Percentiles rank a stretch among this genome's conserved stretches.
Conservation (phyloP, 2,888 invertebrate genomes). For the Phytoseiulus persimilis region DNA sequence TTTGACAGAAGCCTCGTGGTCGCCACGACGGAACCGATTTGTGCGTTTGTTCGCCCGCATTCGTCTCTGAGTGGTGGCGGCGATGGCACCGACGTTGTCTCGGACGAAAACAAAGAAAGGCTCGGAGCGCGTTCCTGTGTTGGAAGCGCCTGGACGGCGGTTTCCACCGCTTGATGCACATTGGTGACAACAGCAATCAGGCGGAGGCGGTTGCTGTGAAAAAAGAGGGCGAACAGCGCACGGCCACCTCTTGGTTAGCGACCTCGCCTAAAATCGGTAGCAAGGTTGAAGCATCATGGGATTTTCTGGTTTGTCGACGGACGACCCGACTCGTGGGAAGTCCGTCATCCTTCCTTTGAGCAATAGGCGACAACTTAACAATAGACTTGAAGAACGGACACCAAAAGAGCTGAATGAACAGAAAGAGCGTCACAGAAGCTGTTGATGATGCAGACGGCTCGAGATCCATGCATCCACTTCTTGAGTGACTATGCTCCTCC, state of each 20-base stretch:
- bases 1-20: neutral
- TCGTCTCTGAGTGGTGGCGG: neutral
- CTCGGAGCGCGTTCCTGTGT: neutral
- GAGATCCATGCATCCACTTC: neutral
- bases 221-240: neutral
- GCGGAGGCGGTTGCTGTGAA: neutral
- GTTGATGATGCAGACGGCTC: neutral
- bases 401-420: neutral
- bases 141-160: neutral
- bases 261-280: neutral
- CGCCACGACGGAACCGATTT: neutral
- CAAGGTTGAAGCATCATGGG: neutral
- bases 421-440: neutral
- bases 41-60: neutral
- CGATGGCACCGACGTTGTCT: neutral
- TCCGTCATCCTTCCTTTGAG: neutral
- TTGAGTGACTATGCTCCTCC: too few relatives aligned
- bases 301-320: neutral
- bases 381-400: neutral
- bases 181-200: neutral
- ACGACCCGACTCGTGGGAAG: neutral
- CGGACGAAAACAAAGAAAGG: neutral
- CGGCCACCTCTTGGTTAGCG: neutral
- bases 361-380: neutral
- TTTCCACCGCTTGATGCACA: neutral